phyloP scores from a whole-genome alignment of 2,888 invertebrate species.

The Hyles lineata region DNA sequence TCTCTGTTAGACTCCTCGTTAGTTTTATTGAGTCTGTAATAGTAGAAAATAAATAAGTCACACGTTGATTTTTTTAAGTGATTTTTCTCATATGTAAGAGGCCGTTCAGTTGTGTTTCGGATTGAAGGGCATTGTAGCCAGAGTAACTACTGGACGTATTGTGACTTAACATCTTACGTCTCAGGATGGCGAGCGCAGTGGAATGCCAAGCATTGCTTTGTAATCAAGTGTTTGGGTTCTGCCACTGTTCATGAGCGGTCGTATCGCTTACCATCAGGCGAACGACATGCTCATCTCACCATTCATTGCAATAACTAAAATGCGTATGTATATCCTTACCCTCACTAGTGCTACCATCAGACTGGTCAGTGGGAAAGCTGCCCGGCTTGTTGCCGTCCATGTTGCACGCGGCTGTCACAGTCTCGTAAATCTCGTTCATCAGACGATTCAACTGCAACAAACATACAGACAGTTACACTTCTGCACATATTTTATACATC shows the following conservation, averaged over 20 bases:
- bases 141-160: no score
- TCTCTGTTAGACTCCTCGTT: constrained; percentile 85
- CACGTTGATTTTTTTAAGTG: background rate
- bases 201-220: no score
- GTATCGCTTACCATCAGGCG: no score
- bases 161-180: no score
- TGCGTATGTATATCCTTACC: constrained; percentile 48
- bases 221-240: no score
- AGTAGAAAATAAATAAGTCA: background rate
- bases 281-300: no score
- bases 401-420: constrained; percentile 78
- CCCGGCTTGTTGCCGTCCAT: constrained; percentile 77
- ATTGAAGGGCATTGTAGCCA: no score
- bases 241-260: no score
- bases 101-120: no score
- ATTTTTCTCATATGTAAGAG: no score
- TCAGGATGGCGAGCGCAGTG: no score
- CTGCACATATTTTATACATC: background rate
- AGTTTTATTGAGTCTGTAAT: constrained; percentile 80
- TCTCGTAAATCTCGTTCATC: constrained; percentile 83
- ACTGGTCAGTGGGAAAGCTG: constrained; percentile 73
- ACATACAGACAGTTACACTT: constrained; percentile 11
- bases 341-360: constrained; percentile 71
- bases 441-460: constrained; percentile 75
- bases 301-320: no score